Percentiles rank a stretch among this genome's conserved stretches.
Conservation (phyloP, 1,140 invertebrate species). For the Harlomillsia oculata region DNA sequence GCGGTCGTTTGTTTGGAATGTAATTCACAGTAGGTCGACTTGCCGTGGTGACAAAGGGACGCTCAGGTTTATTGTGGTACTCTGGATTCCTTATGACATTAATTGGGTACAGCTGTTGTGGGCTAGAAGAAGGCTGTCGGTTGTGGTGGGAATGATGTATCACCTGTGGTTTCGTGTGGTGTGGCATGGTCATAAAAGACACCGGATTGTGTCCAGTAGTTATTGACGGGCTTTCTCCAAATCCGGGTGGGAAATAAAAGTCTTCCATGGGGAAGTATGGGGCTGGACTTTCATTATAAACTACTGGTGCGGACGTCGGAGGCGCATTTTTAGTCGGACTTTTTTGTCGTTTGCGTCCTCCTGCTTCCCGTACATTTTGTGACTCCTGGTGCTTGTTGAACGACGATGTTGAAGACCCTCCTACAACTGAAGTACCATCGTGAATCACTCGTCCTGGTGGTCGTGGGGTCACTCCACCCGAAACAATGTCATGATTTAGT, state of each 20-base stretch:
- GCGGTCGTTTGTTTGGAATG: conserved; percentile 3
- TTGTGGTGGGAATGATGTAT: conserved; percentile 18
- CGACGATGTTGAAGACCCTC: background rate
- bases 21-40: conserved; percentile 2
- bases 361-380: background rate
- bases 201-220: conserved; percentile 15
- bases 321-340: background rate
- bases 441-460: no score
- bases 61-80: background rate
- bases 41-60: background rate
- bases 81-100: conserved; percentile 13
- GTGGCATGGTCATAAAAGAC: conserved; percentile 32
- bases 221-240: conserved; percentile 15
- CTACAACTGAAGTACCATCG: no score
- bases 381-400: background rate
- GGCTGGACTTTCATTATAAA: background rate
- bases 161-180: conserved; percentile 20
- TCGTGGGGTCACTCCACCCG: no score
- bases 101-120: conserved; percentile 16
- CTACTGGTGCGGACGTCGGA: background rate
- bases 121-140: conserved; percentile 6
- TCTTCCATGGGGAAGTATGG: conserved; percentile 3
- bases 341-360: background rate
- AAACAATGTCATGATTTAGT: no score
- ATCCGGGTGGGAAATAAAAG: conserved; percentile 28